Percentiles rank a stretch among this genome's conserved stretches.
phyloP scores from a whole-genome alignment of 2,797 vertebrate genomes.

The Channallabes apus region DNA sequence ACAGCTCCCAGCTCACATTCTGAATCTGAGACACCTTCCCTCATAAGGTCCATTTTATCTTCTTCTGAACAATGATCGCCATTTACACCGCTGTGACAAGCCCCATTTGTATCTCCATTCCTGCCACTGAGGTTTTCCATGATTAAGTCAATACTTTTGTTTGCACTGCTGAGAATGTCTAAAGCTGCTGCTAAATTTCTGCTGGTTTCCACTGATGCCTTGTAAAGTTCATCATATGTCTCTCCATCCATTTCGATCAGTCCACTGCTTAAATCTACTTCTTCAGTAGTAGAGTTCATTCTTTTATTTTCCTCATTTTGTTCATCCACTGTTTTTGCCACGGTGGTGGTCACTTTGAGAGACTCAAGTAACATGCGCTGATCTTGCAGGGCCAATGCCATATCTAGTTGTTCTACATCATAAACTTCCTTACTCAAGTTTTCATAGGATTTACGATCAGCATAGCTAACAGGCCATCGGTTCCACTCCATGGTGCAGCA shows the following conservation, averaged over 20 bases:
- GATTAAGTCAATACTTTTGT: constrained; percentile 82
- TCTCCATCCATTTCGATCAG: constrained; percentile 84
- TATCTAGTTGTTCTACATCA: constrained; percentile 96
- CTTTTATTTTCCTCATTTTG: constrained; percentile 73
- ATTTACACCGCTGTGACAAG: constrained; percentile 67
- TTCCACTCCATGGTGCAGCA: constrained; percentile 99
- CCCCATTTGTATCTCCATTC: constrained; percentile 73
- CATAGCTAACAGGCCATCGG: constrained; percentile 97
- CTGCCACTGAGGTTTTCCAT: constrained; percentile 76
- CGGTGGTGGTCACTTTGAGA: constrained; percentile 90
- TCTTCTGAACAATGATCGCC: constrained; percentile 65
- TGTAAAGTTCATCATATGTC: constrained; percentile 85
- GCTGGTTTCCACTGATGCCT: constrained; percentile 88
- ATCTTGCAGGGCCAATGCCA: constrained; percentile 97
- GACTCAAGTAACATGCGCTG: constrained; percentile 97
- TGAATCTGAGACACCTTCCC: constrained; percentile 74
- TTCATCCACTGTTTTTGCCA: constrained; percentile 84
- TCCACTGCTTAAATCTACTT: constrained; percentile 67
- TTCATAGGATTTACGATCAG: constrained; percentile 95
- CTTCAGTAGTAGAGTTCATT: constrained; percentile 63
- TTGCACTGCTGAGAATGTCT: constrained; percentile 88
- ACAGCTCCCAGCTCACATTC: constrained; percentile 86
- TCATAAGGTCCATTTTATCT: constrained; percentile 72
- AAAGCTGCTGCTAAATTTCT: constrained; percentile 90
- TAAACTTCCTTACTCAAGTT: constrained; percentile 95